Evolutionary conservation across 2,888 invertebrate genomes (phyloP), one percentile per base, ranked within the genome.

Genomic region (Chrysolina americana): DNA sequence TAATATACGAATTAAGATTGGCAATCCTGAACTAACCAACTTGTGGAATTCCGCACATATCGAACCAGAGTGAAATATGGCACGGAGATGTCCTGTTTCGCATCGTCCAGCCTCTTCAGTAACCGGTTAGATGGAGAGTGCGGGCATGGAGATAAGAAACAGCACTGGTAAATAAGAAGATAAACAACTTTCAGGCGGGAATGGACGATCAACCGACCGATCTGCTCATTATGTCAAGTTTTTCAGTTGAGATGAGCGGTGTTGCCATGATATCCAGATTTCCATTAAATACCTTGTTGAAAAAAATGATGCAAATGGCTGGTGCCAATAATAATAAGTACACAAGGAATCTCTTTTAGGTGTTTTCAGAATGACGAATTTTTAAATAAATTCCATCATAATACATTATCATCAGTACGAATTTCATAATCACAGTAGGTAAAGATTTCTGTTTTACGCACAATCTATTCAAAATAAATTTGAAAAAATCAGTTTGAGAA

Each of bases 81-180:
- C 59, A 73, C 59, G 73, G 73, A 65, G 69, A 69, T 65, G 73
- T 73, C 68, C 50, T 66, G 9, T 65, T 19, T 50, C 50, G 19
- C 50, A 19, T 50, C 50, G 50, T 44, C 47, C 63, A 53, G 36
- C 28, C 74, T 65, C 21, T 65, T 62, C 70, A 47, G 66, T 65
- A 74, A 74, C 74, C 70, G 70, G 74, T 74, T 70, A 50, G 74
- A 74, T 65, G 47, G 23, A 59, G 65, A 70, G 65, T 59, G 73
- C 73, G 44, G 65, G 63, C 68, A 48, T 44, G n/a, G 44, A 66
- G 70, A 70, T 63, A 70, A 70, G 70, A 41, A 70, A 65, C 41
- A 48, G 62, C 63, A 62, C 74, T 74, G 70, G 74, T 74, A 70
- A 74, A 74, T 74, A 66, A 69, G 70, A 48, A 65, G 65, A 74